phyloP scores from a whole-genome alignment of 2,797 vertebrate species.

The Sebastes iracundus region DNA sequence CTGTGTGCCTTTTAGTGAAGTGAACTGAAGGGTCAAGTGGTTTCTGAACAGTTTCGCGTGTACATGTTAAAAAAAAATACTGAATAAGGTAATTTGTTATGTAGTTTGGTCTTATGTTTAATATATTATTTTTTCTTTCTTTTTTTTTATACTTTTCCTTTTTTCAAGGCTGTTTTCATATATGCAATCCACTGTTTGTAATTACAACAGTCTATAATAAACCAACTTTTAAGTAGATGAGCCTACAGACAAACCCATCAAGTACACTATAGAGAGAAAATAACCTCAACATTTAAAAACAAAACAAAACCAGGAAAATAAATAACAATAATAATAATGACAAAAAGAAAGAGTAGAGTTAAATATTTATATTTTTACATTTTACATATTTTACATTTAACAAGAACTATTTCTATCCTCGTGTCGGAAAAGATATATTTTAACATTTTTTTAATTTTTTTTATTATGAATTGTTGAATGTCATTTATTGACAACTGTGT shows the following conservation, averaged over 20 bases:
- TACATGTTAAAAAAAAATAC: background rate
- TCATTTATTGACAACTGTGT: background rate
- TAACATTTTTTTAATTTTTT: no score
- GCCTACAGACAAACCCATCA: no score
- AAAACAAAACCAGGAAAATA: no score
- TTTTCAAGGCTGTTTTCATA: no score
- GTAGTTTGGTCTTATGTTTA: background rate
- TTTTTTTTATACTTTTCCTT: no score
- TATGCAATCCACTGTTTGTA: no score
- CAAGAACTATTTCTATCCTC: background rate
- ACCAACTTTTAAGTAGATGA: no score
- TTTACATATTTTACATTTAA: background rate
- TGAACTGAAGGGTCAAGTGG: background rate
- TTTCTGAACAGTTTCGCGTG: slow-evolving; percentile 1
- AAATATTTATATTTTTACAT: no score
- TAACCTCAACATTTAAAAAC: accelerated
- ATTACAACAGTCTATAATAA: no score
- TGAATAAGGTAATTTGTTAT: background rate
- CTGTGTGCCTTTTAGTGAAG: slow-evolving; percentile 32
- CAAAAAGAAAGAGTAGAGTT: no score
- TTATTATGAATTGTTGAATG: background rate
- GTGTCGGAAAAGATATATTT: background rate
- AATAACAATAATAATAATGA: no score
- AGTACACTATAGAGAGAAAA: no score
- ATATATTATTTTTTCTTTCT: background rate